Conservation (phyloP, 2,888 invertebrate genomes). For the Drosophila siamana region DNA sequence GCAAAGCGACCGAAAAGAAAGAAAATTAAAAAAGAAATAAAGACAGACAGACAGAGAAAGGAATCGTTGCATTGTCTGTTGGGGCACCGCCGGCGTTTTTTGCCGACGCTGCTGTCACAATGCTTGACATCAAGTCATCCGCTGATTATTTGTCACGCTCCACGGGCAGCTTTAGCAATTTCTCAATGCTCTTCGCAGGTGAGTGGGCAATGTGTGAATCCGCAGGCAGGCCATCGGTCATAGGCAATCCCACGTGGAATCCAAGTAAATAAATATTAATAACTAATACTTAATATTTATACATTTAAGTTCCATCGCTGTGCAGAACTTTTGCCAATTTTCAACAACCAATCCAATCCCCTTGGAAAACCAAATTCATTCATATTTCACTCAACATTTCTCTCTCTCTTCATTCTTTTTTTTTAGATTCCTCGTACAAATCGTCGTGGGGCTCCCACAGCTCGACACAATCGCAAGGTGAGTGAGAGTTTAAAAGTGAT, state of each 20-base stretch:
- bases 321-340: slow-evolving; percentile 1
- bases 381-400: neutral
- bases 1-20: neutral
- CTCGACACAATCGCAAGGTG: slow-evolving; percentile 92
- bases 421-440: slow-evolving; percentile 95
- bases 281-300: slow-evolving; percentile 38
- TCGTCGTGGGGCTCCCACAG: slow-evolving; percentile 93
- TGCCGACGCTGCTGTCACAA: slow-evolving; percentile 84
- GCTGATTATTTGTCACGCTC: slow-evolving; percentile 96
- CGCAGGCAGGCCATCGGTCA: slow-evolving; percentile 68
- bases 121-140: slow-evolving; percentile 97
- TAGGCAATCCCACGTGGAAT: slow-evolving; percentile 73
- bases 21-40: neutral
- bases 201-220: slow-evolving; percentile 84
- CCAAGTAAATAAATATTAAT: slow-evolving; percentile 69
- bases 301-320: slow-evolving; percentile 27
- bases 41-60: neutral
- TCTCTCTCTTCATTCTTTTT: slow-evolving; percentile 53
- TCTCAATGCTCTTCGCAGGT: slow-evolving; percentile 98
- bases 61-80: slow-evolving; percentile 6
- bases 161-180: slow-evolving; percentile 94
- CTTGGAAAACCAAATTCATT: neutral
- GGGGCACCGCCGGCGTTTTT: slow-evolving; percentile 73
- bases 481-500: slow-evolving; percentile 63
- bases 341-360: neutral